Base-by-base conservation (phyloP, 2,888 invertebrate genomes). In the Folsomia candida region DNA sequence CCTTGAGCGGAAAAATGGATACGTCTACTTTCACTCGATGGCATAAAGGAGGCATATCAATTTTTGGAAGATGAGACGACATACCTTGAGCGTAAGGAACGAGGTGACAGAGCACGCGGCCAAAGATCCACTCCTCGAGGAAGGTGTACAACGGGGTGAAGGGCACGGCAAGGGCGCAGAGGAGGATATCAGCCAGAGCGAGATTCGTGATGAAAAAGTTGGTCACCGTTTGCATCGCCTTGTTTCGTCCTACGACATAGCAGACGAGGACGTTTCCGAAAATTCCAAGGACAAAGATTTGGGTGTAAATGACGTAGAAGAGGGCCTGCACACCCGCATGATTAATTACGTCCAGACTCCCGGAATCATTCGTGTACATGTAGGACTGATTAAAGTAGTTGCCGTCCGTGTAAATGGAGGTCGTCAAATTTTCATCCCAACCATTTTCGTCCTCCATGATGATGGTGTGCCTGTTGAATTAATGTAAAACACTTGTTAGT, bases 131-230 rank as follows among this genome's bases (percentile, higher is more conserved):
- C 62, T 90, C 88, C 26, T 85, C 91, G 78, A 94, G 87, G 82
- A 97, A 97, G 0, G 94, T 92, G 83, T 97, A 96, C 0, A 97
- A 85, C 0, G 98, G 97, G 0, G 98, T 99, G 81, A 99, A 95
- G 3, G 98, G 97, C 61, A 98, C 94, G 2, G 96, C 95, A 71
- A 98, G 87, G 18, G 92, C 87, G 83, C 73, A 71, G 51, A 99
- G 87, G 60, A 98, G 85, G 62, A 98, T 93, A 83, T 99, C 98
- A 9, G 96, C 94, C 37, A 97, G 85, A 0, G 98, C 98, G 80
- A 99, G 85, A 83, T 98, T 98, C 57, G 94, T 93, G 82, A 98
- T 98, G 85, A 98, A 98, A 66, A 96, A 88, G 83, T 98, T 98
- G 2, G 98, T 98, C 51, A 98, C 97, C 0, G 97, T 96, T 82